Conservation (phyloP, 2,888 invertebrate species). For the Portevinia maculata region DNA sequence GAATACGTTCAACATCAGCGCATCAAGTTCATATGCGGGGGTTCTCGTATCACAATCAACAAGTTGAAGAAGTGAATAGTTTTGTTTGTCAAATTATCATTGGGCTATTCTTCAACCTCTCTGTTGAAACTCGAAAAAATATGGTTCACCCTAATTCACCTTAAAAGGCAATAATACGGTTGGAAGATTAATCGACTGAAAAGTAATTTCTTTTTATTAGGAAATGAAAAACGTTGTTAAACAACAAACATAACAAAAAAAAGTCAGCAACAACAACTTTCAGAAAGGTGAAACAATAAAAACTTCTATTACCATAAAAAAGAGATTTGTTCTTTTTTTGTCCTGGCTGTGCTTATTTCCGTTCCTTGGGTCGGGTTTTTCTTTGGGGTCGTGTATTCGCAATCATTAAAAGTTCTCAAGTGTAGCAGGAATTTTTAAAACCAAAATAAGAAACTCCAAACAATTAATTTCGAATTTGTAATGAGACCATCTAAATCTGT, state of each 20-base stretch:
- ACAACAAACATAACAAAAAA: slow-evolving; percentile 17
- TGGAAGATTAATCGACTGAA: slow-evolving; percentile 72
- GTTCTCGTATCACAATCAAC: too few relatives aligned
- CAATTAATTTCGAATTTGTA: slow-evolving; percentile 71
- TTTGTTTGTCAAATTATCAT: too few relatives aligned
- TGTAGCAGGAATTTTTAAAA: background rate
- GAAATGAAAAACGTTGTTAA: slow-evolving; percentile 79
- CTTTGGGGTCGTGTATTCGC: slow-evolving; percentile 5
- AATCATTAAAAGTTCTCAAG: slow-evolving; percentile 50
- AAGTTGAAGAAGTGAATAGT: too few relatives aligned
- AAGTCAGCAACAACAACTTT: slow-evolving; percentile 48
- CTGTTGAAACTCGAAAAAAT: background rate
- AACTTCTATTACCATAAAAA: slow-evolving; percentile 81
- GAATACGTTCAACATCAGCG: too few relatives aligned
- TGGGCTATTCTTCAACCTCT: background rate
- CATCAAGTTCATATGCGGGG: too few relatives aligned
- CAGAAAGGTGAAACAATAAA: slow-evolving; percentile 76
- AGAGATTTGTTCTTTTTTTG: slow-evolving; percentile 78
- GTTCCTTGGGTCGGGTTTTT: slow-evolving; percentile 22
- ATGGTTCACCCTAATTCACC: slow-evolving; percentile 33
- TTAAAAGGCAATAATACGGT: slow-evolving; percentile 64
- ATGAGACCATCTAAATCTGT: slow-evolving; percentile 53
- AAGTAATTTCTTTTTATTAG: slow-evolving; percentile 78
- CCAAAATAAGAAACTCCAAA: slow-evolving; percentile 41
- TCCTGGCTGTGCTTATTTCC: slow-evolving; percentile 13